These are phyloP conservation scores for Calyptommatus sinebrachiatus DNA, from an alignment of 2,113 vertebrate genomes.

Conservation along the genomic window DNA sequence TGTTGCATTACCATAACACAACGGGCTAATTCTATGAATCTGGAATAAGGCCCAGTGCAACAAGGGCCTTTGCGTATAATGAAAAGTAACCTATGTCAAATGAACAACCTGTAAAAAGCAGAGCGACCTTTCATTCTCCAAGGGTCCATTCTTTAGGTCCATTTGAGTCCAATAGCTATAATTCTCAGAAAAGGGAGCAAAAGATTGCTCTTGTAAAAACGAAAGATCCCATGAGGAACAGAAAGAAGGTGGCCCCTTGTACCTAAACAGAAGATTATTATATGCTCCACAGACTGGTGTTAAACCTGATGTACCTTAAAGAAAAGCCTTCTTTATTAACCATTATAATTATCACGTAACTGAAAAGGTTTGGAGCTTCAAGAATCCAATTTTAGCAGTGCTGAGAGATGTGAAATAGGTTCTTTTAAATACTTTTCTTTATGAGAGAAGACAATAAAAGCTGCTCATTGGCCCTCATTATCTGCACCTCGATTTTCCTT, in stretches of 20 bases:
- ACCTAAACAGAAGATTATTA: constrained; percentile 2
- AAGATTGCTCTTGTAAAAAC: constrained; percentile 8
- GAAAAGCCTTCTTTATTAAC: constrained; percentile 51
- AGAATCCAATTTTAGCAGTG: constrained; percentile 59
- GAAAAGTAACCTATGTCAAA: not conserved
- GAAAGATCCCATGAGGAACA: constrained; percentile 49
- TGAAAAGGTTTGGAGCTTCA: constrained; percentile 58
- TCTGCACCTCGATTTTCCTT: constrained; percentile 84
- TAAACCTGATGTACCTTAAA: constrained; percentile 40
- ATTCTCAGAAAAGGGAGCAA: not conserved
- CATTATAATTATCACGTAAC: constrained; percentile 66
- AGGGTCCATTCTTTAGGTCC: not conserved
- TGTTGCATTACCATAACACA: no score
- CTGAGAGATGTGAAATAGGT: constrained; percentile 67
- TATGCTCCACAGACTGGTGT: constrained; percentile 31
- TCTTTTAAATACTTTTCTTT: constrained; percentile 74
- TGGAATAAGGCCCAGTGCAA: no score
- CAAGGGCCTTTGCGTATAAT: no score
- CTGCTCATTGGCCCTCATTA: constrained; percentile 82
- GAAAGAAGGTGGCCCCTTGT: constrained; percentile 35
- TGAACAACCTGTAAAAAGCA: not conserved
- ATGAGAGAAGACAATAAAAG: constrained; percentile 79
- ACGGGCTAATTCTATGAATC: no score
- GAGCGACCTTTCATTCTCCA: no score
- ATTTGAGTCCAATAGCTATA: not conserved